Conservation (phyloP, 2,797 vertebrate genomes). For the Paguma larvata region DNA sequence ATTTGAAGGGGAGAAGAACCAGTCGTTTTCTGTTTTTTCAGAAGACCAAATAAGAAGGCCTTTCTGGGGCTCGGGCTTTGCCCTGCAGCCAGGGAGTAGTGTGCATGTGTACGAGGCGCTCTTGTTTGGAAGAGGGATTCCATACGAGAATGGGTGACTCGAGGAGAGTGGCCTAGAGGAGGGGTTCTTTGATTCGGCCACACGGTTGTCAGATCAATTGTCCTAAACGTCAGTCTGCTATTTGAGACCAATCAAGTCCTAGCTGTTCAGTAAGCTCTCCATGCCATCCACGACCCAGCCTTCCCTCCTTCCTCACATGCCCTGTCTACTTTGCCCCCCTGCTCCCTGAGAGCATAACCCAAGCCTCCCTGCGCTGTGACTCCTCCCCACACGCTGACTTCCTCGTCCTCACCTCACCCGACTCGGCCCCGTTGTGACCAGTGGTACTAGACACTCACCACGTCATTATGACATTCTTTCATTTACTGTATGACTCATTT, state of each 20-base stretch:
- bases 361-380: background rate
- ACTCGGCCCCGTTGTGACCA: background rate
- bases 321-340: background rate
- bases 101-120: background rate
- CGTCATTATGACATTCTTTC: background rate
- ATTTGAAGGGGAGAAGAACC: constrained; percentile 15
- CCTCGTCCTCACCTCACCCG: background rate
- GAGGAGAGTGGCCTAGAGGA: background rate
- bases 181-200: background rate
- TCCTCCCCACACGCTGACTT: background rate
- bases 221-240: background rate
- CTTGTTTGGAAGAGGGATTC: background rate
- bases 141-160: background rate
- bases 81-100: background rate
- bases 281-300: background rate
- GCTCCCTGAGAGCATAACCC: background rate
- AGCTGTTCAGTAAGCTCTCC: background rate
- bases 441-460: background rate
- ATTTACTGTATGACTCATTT: background rate
- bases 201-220: background rate
- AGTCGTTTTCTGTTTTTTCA: constrained; percentile 11
- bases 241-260: background rate
- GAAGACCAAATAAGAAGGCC: background rate
- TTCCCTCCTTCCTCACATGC: background rate
- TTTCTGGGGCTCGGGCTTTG: background rate